Base-by-base conservation (phyloP, 2,797 vertebrate genomes). In the Hippoglossus hippoglossus region DNA sequence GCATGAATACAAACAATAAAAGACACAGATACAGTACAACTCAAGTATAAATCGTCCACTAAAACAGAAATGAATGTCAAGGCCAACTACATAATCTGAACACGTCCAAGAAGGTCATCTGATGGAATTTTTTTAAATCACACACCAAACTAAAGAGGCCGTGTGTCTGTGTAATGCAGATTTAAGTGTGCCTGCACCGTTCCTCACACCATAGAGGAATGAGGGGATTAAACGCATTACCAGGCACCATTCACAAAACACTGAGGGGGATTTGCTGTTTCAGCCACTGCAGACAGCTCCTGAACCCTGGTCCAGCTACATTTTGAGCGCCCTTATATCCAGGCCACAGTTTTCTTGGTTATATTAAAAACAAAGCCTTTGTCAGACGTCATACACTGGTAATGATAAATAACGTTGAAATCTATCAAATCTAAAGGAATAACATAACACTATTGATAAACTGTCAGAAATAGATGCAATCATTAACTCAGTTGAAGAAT, bases 211-310 rank as follows among this genome's bases (percentile, higher is more conserved):
- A 39, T 24, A 69, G 71, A 76, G 79, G 77, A 84, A 82, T 87
- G 73, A 82, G 52, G 71, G 77, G 85, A 89, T 88, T 84, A 83
- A 68, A 82, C 55, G 44, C 71, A 87, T 84, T 83, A 85, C 77
- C 60, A 79, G 80, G 75, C 57, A 44, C 81, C 79, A 85, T 79
- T 89, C 75, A 89, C 68, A 81, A 80, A 86, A 77, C 67, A 66
- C 31, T 50, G 63, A 49, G 66, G 52, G 62, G 76, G 61, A 65
- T 66, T 75, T 83, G 64, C 69, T 78, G 67, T 75, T 77, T 73
- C 64, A 79, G 71, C 76, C 68, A 50, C 58, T 77, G 67, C 44
- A 81, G 63, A 67, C 71, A 63, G 52, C 61, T 70, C 36, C 71
- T 81, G 57, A 77, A 79, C 71, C 60, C 67, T 72, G 78, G 79